Evolutionary conservation across 2,797 vertebrate species (phyloP), one percentile per base, ranked within the genome.

Genomic region (Gymnoscopelus microlampas): DNA sequence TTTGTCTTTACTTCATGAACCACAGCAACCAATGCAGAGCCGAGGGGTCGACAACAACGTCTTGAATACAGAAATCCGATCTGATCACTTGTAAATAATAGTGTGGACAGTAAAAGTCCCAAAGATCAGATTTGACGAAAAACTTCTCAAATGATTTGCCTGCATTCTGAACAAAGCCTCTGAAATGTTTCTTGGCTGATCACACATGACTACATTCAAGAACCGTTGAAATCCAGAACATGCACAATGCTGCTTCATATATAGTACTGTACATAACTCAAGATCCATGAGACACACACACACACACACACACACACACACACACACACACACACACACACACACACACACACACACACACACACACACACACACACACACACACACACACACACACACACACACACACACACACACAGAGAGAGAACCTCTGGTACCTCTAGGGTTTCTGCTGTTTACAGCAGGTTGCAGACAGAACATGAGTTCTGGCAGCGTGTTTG

Each of bases 381-480:
- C n/a, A 70, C 74, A 72, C 72, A 49, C 49, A 59, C 11, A 7
- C 66, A 56, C 53, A 58, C 26, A 29, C n/a, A 77, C 70, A 64
- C 74, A 84, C n/a, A 70, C 74, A 72, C 72, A 49, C 49, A 59
- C 11, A 7, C 66, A 56, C 53, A 58, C 26, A 29, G 35, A 39
- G n/a, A n/a, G n/a, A n/a, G 26, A 44, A 8, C 39, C 8, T 8
- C 35, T 6, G 35, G 35, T 39, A 49, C 35, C 53, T 78, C 60
- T 79, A 76, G 70, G 79, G 78, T 76, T 65, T 62, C 23, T 51
- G 64, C 47, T 71, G 62, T 73, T 80, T 74, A 61, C 74, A 79
- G 66, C 69, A 60, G 64, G 66, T 11, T 70, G 32, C 76, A 56
- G 39, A 3, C 39, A 44, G 39, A 39, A 1, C 53, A 53, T 60